Evolutionary conservation across 2,113 vertebrate genomes (phyloP).

Genomic region (Ranitomeya imitator): DNA sequence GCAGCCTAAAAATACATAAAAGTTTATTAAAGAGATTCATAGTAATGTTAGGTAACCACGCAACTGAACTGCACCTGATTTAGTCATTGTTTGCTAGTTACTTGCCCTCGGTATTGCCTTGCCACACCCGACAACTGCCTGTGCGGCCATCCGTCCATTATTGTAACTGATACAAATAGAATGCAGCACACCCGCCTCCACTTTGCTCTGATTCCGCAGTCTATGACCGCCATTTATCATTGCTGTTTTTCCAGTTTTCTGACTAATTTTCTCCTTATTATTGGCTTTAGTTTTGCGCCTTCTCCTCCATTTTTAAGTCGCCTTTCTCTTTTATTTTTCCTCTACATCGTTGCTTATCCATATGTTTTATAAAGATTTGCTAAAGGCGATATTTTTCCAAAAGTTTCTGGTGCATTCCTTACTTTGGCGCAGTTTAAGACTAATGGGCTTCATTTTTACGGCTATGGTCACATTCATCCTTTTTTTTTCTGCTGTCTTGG

Average conservation of each 20-base stretch:
- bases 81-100: not conserved
- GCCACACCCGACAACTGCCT: not conserved
- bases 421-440: too few relatives aligned
- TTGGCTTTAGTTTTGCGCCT: not conserved
- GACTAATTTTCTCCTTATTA: too few relatives aligned
- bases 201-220: not conserved
- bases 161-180: not conserved
- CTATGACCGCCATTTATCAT: not conserved
- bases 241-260: too few relatives aligned
- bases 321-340: too few relatives aligned
- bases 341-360: too few relatives aligned
- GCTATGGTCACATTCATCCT: too few relatives aligned
- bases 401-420: too few relatives aligned
- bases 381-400: too few relatives aligned
- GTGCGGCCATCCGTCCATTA: not conserved
- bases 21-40: not conserved
- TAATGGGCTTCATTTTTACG: too few relatives aligned
- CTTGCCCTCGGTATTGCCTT: not conserved
- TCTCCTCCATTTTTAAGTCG: too few relatives aligned
- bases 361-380: too few relatives aligned
- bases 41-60: conserved; percentile 4
- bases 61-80: not conserved
- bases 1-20: not conserved
- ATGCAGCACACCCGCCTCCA: not conserved
- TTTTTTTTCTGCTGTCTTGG: too few relatives aligned